phyloP scores from a whole-genome alignment of 2,113 vertebrate genomes.

The Lophius piscatorius region DNA sequence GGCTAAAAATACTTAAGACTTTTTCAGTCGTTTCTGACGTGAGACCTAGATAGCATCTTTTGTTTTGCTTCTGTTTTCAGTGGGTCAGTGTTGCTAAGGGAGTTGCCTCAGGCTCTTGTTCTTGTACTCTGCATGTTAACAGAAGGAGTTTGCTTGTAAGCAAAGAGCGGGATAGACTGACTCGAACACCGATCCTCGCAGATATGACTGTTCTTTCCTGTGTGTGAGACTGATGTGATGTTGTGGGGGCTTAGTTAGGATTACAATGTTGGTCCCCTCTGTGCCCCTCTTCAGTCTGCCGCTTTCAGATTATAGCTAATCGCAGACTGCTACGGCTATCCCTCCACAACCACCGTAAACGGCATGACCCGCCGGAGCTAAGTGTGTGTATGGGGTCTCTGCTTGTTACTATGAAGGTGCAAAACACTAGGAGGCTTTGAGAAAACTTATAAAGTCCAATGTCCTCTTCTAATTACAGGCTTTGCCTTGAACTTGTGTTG shows the following conservation, averaged over 20 bases:
- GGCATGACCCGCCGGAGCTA: too few species aligned
- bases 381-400: not conserved
- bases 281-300: conserved; percentile 48
- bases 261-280: conserved; percentile 60
- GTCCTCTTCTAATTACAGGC: conserved; percentile 25
- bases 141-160: not conserved
- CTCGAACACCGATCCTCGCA: conserved; percentile 16
- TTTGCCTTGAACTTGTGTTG: not conserved
- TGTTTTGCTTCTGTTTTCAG: not conserved
- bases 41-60: too few species aligned
- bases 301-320: conserved; percentile 71
- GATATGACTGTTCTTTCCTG: conserved; percentile 37
- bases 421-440: too few species aligned
- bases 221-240: conserved; percentile 10
- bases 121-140: not conserved
- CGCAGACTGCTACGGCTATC: conserved; percentile 41
- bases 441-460: too few species aligned
- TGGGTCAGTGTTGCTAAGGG: not conserved
- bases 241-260: conserved; percentile 55
- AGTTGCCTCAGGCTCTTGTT: not conserved
- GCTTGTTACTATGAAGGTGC: too few species aligned
- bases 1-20: too few species aligned
- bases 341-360: conserved; percentile 26
- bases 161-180: conserved; percentile 8
- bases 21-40: too few species aligned